These are phyloP conservation scores for Zaprionus taronus DNA, from an alignment of 1,140 invertebrate species.

Conservation along the genomic window DNA sequence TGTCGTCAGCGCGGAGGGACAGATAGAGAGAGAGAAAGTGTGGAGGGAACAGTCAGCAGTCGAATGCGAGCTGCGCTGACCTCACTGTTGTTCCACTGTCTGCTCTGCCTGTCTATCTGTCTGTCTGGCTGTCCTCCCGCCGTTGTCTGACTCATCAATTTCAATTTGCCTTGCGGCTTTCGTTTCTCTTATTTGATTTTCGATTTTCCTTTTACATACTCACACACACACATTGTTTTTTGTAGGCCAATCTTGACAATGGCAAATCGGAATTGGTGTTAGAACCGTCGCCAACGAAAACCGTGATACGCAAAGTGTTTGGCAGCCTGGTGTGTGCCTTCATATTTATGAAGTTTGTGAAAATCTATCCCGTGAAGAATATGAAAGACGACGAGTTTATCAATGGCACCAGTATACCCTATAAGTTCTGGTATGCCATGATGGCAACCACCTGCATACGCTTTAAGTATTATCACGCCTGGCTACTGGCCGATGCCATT, in stretches of 20 bases:
- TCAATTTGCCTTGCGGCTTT: conserved; percentile 25
- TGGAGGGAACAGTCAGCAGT: neutral
- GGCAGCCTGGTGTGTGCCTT: conserved; percentile 88
- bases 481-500: conserved; percentile 96
- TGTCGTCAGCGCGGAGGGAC: conserved; percentile 11
- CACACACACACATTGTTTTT: neutral
- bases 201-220: neutral
- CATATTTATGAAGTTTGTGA: conserved; percentile 87
- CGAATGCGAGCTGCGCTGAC: conserved; percentile 4
- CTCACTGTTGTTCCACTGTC: conserved; percentile 11
- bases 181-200: conserved; percentile 4
- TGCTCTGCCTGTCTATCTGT: neutral
- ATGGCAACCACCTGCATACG: conserved; percentile 91
- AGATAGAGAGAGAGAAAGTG: neutral
- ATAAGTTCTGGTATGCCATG: conserved; percentile 89
- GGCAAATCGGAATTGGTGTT: conserved; percentile 84
- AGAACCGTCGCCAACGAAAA: conserved; percentile 87
- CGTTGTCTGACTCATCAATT: conserved; percentile 33
- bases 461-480: conserved; percentile 98
- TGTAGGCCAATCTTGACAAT: conserved; percentile 83
- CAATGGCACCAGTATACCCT: conserved; percentile 86
- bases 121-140: neutral
- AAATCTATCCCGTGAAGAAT: conserved; percentile 87
- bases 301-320: conserved; percentile 88
- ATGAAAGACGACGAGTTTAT: conserved; percentile 90